These are phyloP conservation scores for Siniperca scherzeri DNA, from an alignment of 2,797 vertebrate genomes.

Conservation along the genomic window DNA sequence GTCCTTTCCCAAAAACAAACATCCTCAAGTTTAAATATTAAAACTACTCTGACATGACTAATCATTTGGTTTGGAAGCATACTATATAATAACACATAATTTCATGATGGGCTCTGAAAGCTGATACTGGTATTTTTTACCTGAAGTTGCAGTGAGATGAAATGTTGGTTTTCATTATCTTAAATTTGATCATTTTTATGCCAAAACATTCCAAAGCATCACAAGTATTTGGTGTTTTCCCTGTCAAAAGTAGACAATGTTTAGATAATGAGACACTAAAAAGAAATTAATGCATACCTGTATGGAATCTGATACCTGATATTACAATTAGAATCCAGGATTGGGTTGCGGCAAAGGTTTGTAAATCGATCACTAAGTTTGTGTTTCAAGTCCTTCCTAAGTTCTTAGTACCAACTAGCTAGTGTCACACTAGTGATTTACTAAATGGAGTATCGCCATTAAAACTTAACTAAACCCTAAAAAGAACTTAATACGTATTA, in stretches of 20 bases:
- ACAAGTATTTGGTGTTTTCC: constrained; percentile 5
- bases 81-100: neutral
- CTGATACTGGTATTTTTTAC: neutral
- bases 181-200: neutral
- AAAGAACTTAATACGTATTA: neutral
- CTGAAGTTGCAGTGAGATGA: neutral
- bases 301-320: neutral
- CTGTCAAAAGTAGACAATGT: neutral
- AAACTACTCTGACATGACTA: neutral
- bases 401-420: neutral
- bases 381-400: neutral
- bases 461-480: neutral
- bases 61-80: neutral
- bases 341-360: neutral
- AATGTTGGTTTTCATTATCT: constrained; percentile 11
- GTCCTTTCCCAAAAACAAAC: neutral
- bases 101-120: neutral
- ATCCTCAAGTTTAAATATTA: neutral
- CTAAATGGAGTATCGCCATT: neutral
- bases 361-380: neutral
- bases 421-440: neutral
- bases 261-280: neutral
- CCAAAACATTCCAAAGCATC: constrained; percentile 4
- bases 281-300: neutral
- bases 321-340: neutral